phyloP scores from a whole-genome alignment of 2,888 invertebrate genomes.

The Meghimatium bilineatum region DNA sequence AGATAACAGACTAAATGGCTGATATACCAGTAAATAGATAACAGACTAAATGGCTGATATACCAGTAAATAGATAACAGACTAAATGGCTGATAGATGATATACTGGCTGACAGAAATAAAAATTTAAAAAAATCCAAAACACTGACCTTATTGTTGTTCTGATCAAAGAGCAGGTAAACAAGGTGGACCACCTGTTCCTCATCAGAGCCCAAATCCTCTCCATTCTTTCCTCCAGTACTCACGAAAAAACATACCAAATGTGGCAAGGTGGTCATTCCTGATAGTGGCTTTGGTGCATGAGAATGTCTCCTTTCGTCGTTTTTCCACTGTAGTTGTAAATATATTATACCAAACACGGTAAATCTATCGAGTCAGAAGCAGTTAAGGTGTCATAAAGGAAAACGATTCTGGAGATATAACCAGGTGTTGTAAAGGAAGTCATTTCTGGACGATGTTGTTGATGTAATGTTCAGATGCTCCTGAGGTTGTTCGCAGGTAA shows the following conservation, averaged over 20 bases:
- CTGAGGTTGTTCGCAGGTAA: too few relatives aligned
- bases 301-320: too few relatives aligned
- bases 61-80: too few relatives aligned
- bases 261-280: constrained; percentile 60
- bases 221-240: constrained; percentile 96
- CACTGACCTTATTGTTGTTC: constrained; percentile 90
- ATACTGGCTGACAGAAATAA: not conserved
- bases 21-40: too few relatives aligned
- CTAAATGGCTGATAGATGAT: not conserved
- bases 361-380: not conserved
- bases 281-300: not conserved
- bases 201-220: constrained; percentile 91
- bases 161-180: constrained; percentile 94
- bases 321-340: not conserved
- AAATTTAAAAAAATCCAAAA: not conserved
- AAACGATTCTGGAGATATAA: not conserved
- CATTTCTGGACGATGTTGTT: not conserved
- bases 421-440: not conserved
- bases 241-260: constrained; percentile 93
- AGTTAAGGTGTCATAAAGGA: not conserved
- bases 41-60: too few relatives aligned
- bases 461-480: not conserved
- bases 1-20: too few relatives aligned
- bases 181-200: constrained; percentile 94
- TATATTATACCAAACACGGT: not conserved